Evolutionary conservation across 2,113 vertebrate species (phyloP).

Genomic region (Tamias sibiricus): DNA sequence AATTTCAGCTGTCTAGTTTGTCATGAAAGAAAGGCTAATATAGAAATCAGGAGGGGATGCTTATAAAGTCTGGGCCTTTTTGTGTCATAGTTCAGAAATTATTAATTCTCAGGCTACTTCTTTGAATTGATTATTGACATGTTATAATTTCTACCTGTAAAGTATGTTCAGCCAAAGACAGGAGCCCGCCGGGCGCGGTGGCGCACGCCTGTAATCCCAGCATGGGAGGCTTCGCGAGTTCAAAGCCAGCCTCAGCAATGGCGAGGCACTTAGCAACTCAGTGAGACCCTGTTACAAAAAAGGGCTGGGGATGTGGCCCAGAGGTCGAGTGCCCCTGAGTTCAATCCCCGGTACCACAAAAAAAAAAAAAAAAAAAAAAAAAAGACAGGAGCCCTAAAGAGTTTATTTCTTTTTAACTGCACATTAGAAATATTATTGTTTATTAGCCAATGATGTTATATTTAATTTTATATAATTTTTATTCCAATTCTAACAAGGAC

Average conservation of each 20-base stretch:
- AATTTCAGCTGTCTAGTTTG: background rate
- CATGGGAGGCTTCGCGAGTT: too few species aligned
- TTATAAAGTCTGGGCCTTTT: constrained; percentile 46
- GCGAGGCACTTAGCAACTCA: too few species aligned
- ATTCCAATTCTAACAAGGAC: constrained; percentile 43
- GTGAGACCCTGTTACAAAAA: too few species aligned
- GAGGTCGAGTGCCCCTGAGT: too few species aligned
- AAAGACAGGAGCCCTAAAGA: constrained; percentile 2
- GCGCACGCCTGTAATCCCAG: too few species aligned
- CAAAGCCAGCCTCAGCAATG: too few species aligned
- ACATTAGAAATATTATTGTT: constrained; percentile 33
- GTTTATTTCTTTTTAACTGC: constrained; percentile 63
- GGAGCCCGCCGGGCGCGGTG: too few species aligned
- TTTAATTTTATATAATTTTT: constrained; percentile 65
- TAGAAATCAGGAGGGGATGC: background rate
- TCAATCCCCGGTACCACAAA: too few species aligned
- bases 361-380: too few species aligned
- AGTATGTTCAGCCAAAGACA: constrained; percentile 43
- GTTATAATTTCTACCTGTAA: constrained; percentile 21
- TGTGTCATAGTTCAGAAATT: background rate
- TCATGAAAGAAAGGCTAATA: background rate
- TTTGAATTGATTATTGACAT: constrained; percentile 24
- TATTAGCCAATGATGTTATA: constrained; percentile 24
- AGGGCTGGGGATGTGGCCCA: too few species aligned
- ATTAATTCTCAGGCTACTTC: background rate